Evolutionary conservation across 1,140 invertebrate species (phyloP), one percentile per base, ranked within the genome.

Genomic region (Sycophaga agraensis): DNA sequence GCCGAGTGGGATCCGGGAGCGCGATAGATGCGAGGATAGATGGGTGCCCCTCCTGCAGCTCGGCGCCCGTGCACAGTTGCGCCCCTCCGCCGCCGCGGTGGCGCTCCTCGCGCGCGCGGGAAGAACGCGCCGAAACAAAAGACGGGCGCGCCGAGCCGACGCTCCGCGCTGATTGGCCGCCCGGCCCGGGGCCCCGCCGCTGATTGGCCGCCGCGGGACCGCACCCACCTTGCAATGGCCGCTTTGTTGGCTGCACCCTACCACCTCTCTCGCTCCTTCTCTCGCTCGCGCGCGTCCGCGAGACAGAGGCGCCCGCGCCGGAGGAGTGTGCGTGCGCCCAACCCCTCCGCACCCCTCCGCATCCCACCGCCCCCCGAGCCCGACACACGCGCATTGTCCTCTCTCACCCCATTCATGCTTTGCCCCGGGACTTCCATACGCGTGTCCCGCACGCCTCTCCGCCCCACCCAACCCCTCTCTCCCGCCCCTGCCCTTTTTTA

Each of bases 191-290:
- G 69, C 69, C 67, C 70, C 68, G 66, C 71, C 71, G 72, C 75
- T 81, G 74, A 81, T 81, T 81, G 78, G 78, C 78, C 68, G 43
- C 31, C 71, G 69, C 67, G 69, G 75, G 74, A 79, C 78, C 78
- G 78, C 78, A 79, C 78, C 78, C 77, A 80, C 73, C 77, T 76
- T 78, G 78, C 78, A 81, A 81, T 81, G 79, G 79, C 79, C 78
- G 79, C 78, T 79, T 80, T 79, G 77, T 79, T 71, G 69, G 69
- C 53, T 51, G 68, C 63, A 67, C 64, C 65, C 68, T 67, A 61
- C 57, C 54, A 19, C 48, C 57, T 24, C 56, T 46, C 39, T 22
- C 54, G 0, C 45, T 53, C 51, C n/a, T 31, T 63, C 51, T 28
- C 54, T 53, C 59, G 40, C 40, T 37, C 34, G 24, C 53, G 46